A percentile compares a stretch with the other conserved stretches of the same genome.
phyloP scores from a whole-genome alignment of 1,140 invertebrate species.

The Tetramorium alpestre region DNA sequence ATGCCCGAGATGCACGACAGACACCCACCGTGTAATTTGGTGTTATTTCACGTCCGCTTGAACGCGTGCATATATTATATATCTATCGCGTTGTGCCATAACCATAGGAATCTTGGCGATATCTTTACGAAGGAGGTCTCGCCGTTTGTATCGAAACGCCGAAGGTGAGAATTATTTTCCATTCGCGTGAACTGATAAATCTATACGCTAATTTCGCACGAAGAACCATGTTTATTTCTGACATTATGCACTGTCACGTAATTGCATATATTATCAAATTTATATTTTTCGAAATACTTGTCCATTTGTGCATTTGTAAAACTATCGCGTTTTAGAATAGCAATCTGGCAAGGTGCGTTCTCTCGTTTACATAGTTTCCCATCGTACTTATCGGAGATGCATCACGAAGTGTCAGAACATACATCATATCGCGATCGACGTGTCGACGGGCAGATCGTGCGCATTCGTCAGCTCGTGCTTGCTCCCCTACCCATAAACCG shows the following conservation, averaged over 20 bases:
- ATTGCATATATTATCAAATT: background rate
- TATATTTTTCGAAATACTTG: background rate
- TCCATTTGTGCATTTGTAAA: background rate
- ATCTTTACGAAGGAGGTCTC: background rate
- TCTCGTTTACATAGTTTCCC: slow-evolving; percentile 35
- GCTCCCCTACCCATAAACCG: background rate
- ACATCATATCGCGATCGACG: slow-evolving; percentile 62
- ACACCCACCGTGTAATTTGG: slow-evolving; percentile 68
- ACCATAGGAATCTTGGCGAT: background rate
- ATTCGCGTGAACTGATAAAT: background rate
- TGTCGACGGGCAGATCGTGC: slow-evolving; percentile 51
- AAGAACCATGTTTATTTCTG: background rate
- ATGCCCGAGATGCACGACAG: slow-evolving; percentile 38
- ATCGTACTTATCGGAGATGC: background rate
- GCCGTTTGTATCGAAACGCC: background rate
- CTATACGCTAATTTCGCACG: background rate
- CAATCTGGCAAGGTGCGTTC: background rate
- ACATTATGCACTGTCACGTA: background rate
- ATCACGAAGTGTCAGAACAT: slow-evolving; percentile 42
- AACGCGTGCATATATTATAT: slow-evolving; percentile 14
- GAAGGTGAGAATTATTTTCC: background rate
- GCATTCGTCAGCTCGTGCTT: slow-evolving; percentile 11
- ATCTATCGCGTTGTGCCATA: slow-evolving; percentile 25
- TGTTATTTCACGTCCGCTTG: slow-evolving; percentile 50
- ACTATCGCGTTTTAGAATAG: background rate